These are phyloP conservation scores for Cryptops parisi DNA, from an alignment of 2,888 invertebrate genomes.

Conservation along the genomic window DNA sequence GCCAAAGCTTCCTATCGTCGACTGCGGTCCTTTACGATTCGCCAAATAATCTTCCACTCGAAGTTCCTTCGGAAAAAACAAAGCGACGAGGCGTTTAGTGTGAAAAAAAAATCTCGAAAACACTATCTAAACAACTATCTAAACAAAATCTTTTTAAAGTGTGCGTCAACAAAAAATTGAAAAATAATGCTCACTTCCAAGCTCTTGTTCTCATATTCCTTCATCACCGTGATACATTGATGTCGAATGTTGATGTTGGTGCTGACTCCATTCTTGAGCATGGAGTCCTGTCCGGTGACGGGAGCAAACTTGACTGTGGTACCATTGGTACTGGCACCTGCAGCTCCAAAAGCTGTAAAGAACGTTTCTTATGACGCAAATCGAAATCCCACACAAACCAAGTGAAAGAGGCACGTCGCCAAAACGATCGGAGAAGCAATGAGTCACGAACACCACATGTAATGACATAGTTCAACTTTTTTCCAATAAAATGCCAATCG, in stretches of 20 bases:
- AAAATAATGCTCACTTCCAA: constrained; percentile 44
- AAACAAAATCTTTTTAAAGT: background rate
- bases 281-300: constrained; percentile 71
- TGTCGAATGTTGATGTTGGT: constrained; percentile 82
- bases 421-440: too few relatives aligned
- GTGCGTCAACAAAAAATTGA: background rate
- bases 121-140: background rate
- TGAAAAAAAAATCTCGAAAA: background rate
- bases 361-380: constrained; percentile 21
- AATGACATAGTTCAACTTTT: too few relatives aligned
- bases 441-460: too few relatives aligned
- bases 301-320: constrained; percentile 75
- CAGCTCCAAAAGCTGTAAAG: constrained; percentile 29
- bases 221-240: constrained; percentile 97
- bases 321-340: constrained; percentile 40
- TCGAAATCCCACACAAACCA: constrained; percentile 18
- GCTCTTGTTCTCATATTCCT: constrained; percentile 89
- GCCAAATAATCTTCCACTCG: constrained; percentile 84
- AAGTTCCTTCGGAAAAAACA: constrained; percentile 45
- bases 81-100: background rate
- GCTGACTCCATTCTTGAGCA: constrained; percentile 72
- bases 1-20: constrained; percentile 22
- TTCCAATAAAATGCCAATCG: background rate
- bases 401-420: constrained; percentile 4
- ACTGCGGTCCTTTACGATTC: constrained; percentile 60